Percentiles rank a stretch among this genome's conserved stretches.
These are phyloP conservation scores for Plusia festucae DNA, from an alignment of 2,888 invertebrate genomes.

Conservation along the genomic window DNA sequence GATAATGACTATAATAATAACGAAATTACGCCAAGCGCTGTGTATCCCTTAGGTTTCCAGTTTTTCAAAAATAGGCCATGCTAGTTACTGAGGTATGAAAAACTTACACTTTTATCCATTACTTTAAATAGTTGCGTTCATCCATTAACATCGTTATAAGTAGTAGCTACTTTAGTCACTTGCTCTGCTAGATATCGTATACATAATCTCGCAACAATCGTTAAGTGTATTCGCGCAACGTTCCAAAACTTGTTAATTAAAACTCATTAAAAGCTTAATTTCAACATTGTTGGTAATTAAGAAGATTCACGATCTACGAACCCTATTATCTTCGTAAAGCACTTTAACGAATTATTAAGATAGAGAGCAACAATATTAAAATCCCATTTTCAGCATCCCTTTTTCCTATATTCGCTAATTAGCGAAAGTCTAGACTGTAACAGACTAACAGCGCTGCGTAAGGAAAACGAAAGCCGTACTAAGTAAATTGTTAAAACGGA, in stretches of 20 bases:
- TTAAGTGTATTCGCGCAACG: slow-evolving; percentile 77
- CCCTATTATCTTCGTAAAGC: slow-evolving; percentile 81
- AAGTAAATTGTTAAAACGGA: no score
- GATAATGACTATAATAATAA: no score
- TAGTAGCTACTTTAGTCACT: slow-evolving; percentile 35
- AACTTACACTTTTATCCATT: no score
- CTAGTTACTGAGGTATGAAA: no score
- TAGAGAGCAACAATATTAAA: slow-evolving; percentile 76
- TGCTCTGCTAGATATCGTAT: slow-evolving; percentile 56
- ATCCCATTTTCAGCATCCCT: slow-evolving; percentile 58
- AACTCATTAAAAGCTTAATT: slow-evolving; percentile 87
- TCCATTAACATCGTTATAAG: slow-evolving; percentile 24
- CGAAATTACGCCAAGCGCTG: no score
- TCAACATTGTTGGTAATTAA: slow-evolving; percentile 87
- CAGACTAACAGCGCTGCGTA: not conserved
- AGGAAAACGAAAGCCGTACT: not conserved
- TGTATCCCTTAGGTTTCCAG: no score
- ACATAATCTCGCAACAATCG: slow-evolving; percentile 69
- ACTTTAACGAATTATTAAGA: slow-evolving; percentile 81
- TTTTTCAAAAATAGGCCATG: no score
- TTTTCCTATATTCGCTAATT: slow-evolving; percentile 40
- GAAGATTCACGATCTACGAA: slow-evolving; percentile 86
- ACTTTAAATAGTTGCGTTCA: not conserved
- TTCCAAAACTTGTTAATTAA: slow-evolving; percentile 86
- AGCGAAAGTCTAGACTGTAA: slow-evolving; percentile 30